phyloP scores from a whole-genome alignment of 2,113 vertebrate genomes.

The Caracal caracal region DNA sequence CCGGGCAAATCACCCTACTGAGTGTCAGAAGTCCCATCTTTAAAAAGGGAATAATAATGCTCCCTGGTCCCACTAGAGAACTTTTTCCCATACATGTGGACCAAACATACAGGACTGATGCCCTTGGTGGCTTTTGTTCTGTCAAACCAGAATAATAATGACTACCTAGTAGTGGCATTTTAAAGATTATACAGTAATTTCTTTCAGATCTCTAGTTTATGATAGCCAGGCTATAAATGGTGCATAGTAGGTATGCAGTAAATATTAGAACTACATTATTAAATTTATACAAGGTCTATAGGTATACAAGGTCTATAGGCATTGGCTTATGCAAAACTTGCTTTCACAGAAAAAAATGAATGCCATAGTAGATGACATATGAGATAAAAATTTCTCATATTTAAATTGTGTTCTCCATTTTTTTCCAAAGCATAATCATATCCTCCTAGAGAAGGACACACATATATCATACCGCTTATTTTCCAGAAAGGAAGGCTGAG shows the following conservation, averaged over 20 bases:
- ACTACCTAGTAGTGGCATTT: background rate
- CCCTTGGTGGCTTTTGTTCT: background rate
- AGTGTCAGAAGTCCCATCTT: background rate
- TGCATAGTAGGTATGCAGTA: background rate
- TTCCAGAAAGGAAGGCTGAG: background rate
- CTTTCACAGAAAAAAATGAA: constrained; percentile 10
- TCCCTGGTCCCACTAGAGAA: background rate
- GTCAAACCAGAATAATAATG: background rate
- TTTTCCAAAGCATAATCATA: constrained; percentile 2
- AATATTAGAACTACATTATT: background rate
- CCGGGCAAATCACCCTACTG: background rate
- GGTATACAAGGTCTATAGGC: background rate
- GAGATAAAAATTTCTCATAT: background rate
- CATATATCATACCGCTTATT: background rate
- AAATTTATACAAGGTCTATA: background rate
- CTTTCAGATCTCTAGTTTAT: background rate
- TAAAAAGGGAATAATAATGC: background rate
- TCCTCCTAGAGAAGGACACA: background rate
- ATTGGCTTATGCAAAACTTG: background rate
- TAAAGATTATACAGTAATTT: background rate
- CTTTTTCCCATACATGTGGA: background rate
- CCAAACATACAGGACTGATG: background rate
- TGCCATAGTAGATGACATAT: background rate
- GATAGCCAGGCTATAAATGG: background rate
- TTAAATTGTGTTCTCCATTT: background rate